Base-by-base conservation (phyloP, 1,140 invertebrate genomes). In the Aphidius ervi region DNA sequence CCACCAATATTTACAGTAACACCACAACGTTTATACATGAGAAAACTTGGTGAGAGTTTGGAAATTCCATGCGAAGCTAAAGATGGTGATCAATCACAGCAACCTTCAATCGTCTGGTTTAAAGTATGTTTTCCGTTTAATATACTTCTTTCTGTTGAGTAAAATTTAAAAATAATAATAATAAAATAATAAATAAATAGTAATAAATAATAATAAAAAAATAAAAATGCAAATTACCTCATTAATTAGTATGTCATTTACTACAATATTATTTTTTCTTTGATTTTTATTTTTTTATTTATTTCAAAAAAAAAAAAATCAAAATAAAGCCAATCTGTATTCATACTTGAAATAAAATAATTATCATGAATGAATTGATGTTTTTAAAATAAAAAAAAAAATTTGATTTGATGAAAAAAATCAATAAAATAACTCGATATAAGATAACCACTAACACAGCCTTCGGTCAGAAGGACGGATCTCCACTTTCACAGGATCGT, bases 21-120 rank as follows among this genome's bases (percentile, higher is more conserved):
- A 1, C 92, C 92, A 9, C 88, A 90, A 72, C 86, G 89, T 67
- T 79, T 93, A 64, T 94, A 94, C 77, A 85, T 93, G 73, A 83
- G 86, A 63, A 90, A 91, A 73, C 75, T 91, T n/a, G 91, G 90
- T 5, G 89, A 92, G 67, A 87, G 84, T 43, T 81, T 94, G 37
- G 86, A 88, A 72, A 86, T 97, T 77, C 88, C 91, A 1, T 97
- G 95, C 79, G 88, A 89, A 68, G 93, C 89, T 16, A 81, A 82
- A 43, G 86, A 88, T 70, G 86, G 88, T 39, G 85, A 89, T 62
- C 87, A 87, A 56, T 85, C 85, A 7, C 88, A 91, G 72, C 83
- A 84, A 63, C 92, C 93, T 2, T 82, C 84, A 10, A 89, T 97
- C 67, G 83, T 85, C 49, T 97, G 94, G 94, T 88, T 87, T 68